Evolutionary conservation across 2,888 invertebrate genomes (phyloP), one percentile per base, ranked within the genome.

Genomic region (Chaetoderma sp.): DNA sequence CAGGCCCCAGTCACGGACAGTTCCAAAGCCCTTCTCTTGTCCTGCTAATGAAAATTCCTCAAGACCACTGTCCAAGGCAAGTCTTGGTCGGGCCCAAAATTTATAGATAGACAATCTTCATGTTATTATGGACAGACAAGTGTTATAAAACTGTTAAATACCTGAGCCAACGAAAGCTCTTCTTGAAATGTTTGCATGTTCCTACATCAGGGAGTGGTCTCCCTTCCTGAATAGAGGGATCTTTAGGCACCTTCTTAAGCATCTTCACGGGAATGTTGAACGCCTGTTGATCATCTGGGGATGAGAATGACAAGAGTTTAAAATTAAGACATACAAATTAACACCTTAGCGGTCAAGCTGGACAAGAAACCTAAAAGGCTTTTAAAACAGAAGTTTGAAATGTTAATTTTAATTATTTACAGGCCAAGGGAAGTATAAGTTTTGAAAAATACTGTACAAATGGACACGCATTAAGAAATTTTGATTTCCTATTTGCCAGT

Each of bases 131-230:
- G n/a, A n/a, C n/a, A n/a, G n/a, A n/a, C n/a, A n/a, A n/a, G n/a
- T n/a, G n/a, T n/a, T n/a, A n/a, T n/a, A n/a, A n/a, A n/a, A n/a
- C n/a, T n/a, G n/a, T n/a, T n/a, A n/a, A n/a, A n/a, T 71, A 87
- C 86, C 88, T 84, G 54, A 88, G 81, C 88, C 88, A 88, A 16
- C 88, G 77, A 72, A 78, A 87, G 74, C 88, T 88, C 72, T 88
- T 87, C 79, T 86, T 87, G 79, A 87, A 88, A 70, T 88, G 88
- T 68, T 83, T 85, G 75, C 88, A 88, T 8, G 87, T 80, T 28
- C 88, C 88, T 62, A 82, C 76, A 21, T 81, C 77, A 4, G 88
- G 88, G 45, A 88, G 77, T 0, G 87, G 85, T 50, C 78, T 78
- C 2, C 88, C 88, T 58, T 83, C 82, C 61, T 84, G 80, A 27